Evolutionary conservation across 2,113 vertebrate species (phyloP), one percentile per base, ranked within the genome.

Genomic region (Bambusicola thoracicus): DNA sequence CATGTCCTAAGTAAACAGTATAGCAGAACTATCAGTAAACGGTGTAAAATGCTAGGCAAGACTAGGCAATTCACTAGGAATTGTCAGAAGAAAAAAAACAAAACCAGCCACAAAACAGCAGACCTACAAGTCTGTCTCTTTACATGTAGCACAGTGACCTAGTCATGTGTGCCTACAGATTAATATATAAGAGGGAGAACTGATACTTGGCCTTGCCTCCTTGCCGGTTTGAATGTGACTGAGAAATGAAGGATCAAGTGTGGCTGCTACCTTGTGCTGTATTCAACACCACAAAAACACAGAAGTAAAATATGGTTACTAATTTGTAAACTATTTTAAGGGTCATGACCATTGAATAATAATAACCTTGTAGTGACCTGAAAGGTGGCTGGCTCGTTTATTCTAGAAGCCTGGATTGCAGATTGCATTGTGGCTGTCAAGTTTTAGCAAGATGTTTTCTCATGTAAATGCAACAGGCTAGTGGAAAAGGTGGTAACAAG

Each of bases 301-400:
- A 13, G 49, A 75, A 92, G 81, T 82, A 62, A 78, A 90, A 62
- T 66, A 11, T 9, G 24, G 44, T 53, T 92, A 79, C 75, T 88
- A 84, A 68, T 84, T 68, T 87, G 43, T 81, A 58, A 90, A 80
- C 70, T 38, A 17, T 85, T 46, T 78, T 34, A 87, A 76, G 59
- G 67, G 78, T 58, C 59, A 79, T 59, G 34, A 22, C 32, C 16
- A 91, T 82, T 85, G 59, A 91, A 74, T 59, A 72, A 69, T 21
- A 89, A 34, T 38, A 78, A 48, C 56, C 34, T 89, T 74, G 20
- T n/a, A 46, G 27, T 79, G 62, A 70, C 62, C 5, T 16, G 36
- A 68, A 69, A 89, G 36, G 67, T 14, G 7, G 68, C 18, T 62
- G 14, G 36, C 58, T 41, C 13, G 40, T 49, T 70, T 34, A 10